These are phyloP conservation scores for Malurus splendens DNA, from an alignment of 2,797 vertebrate genomes.

Conservation along the genomic window DNA sequence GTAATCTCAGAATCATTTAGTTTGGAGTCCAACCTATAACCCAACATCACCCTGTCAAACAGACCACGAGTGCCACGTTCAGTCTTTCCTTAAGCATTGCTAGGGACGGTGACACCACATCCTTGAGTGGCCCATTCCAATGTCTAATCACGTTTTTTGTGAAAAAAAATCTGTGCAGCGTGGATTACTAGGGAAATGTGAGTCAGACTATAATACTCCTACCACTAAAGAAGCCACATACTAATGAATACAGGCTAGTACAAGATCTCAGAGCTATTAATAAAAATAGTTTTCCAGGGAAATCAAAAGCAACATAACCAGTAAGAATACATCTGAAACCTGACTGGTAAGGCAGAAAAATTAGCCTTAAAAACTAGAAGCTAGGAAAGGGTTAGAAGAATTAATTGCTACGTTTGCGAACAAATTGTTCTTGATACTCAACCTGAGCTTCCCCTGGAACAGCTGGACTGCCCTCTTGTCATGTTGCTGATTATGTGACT, in stretches of 20 bases:
- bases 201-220: background rate
- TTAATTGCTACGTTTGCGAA: background rate
- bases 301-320: background rate
- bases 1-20: accelerated
- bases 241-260: background rate
- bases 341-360: background rate
- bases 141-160: background rate
- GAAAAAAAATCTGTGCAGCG: background rate
- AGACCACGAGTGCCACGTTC: accelerated
- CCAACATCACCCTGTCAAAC: accelerated
- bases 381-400: background rate
- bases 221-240: accelerated
- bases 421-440: background rate
- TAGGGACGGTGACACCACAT: accelerated
- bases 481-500: background rate
- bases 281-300: background rate
- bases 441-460: background rate
- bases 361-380: background rate
- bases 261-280: background rate
- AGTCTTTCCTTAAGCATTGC: no score
- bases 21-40: background rate
- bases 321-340: background rate
- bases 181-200: background rate
- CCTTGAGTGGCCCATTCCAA: background rate
- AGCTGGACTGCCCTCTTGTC: accelerated